phyloP scores from a whole-genome alignment of 2,797 vertebrate species.

The Sebastes minor region DNA sequence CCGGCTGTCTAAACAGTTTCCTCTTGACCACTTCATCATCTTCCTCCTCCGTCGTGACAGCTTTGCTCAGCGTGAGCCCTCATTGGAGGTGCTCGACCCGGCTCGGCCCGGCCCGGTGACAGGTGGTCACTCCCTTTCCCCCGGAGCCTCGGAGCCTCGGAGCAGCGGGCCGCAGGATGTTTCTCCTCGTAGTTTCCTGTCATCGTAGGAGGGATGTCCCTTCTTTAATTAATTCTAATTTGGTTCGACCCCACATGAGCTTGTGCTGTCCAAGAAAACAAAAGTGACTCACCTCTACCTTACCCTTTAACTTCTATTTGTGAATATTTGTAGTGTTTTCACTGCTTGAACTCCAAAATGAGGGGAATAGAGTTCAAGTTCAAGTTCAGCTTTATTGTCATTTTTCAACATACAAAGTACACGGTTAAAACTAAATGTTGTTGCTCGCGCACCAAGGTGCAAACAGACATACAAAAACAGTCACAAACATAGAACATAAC shows the following conservation, averaged over 20 bases:
- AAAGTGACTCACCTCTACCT: background rate
- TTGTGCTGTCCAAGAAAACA: background rate
- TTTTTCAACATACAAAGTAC: too few species aligned
- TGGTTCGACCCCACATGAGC: background rate
- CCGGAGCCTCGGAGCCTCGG: background rate
- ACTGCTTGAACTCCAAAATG: too few species aligned
- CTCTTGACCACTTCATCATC: conserved; percentile 15
- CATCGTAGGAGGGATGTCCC: background rate
- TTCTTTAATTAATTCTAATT: conserved; percentile 17
- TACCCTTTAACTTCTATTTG: background rate
- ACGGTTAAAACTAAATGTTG: too few species aligned
- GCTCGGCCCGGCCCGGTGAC: conserved; percentile 26
- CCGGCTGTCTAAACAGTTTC: background rate
- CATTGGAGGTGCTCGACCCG: conserved; percentile 4
- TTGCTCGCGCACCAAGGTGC: too few species aligned
- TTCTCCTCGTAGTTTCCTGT: conserved; percentile 22
- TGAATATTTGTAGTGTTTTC: background rate
- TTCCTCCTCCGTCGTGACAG: background rate
- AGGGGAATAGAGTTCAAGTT: too few species aligned
- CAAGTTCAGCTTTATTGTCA: too few species aligned
- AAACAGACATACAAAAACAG: too few species aligned
- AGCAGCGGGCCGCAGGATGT: conserved; percentile 40
- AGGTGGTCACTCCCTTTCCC: conserved; percentile 30
- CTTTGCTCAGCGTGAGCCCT: conserved; percentile 32
- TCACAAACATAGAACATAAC: too few species aligned